Evolutionary conservation across 2,113 vertebrate species (phyloP), one percentile per base, ranked within the genome.

Genomic region (Lanius collurio): DNA sequence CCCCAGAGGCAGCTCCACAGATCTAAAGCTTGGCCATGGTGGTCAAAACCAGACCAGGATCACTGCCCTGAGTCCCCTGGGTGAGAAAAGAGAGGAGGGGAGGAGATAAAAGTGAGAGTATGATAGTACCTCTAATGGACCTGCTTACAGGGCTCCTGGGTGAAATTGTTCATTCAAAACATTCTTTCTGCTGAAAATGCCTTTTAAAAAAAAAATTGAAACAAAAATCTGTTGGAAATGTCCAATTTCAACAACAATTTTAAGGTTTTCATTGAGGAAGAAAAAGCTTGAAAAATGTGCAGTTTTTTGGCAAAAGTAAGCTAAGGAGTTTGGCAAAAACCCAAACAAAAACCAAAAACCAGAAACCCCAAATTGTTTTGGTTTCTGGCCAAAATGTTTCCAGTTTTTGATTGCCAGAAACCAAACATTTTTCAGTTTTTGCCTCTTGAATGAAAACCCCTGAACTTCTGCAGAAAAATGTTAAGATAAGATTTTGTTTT

Each of bases 201-300:
- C 22, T 89, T 80, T 7, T n/a, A n/a, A 26, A 50, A 89, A 77
- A 63, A 57, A 84, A 57, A 69, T 21, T 28, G 35, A 30, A 28
- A 11, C 39, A 81, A 42, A 70, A 55, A 33, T 86, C 80, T 27
- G 57, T 79, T 83, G 89, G 89, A 89, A 94, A 95, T 24, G 91
- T 97, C 95, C 94, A 95, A 87, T 96, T 96, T 96, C 95, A 95
- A 84, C 89, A 97, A 89, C 60, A 95, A 91, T 91, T 91, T 94
- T 50, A 49, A 89, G 62, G 87, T 89, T 95, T 96, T 96, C 95
- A 87, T 93, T 95, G 95, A 95, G 80, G 91, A 95, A 89, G 91
- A 87, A 96, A 93, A 96, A 82, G 62, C 83, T 95, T 94, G 89
- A 95, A 92, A 96, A 96, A 94, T 87, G 87, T 94, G 59, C 52